These are phyloP conservation scores for Isurus oxyrinchus DNA, from an alignment of 2,113 vertebrate species.

Conservation along the genomic window DNA sequence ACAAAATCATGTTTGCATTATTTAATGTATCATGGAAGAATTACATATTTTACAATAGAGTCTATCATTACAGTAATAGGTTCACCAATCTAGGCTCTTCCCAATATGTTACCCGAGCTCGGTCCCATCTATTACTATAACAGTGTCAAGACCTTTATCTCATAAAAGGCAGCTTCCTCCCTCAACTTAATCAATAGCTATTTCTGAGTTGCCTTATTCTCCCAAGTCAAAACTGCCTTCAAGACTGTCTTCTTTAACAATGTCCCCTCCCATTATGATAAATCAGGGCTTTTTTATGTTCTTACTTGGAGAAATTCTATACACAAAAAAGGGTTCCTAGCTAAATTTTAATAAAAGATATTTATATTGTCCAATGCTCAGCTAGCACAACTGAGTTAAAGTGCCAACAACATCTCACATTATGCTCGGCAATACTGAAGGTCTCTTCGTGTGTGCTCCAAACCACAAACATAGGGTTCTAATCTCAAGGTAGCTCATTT, in stretches of 20 bases:
- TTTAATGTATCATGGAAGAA: not conserved
- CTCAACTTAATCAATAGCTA: conserved; percentile 28
- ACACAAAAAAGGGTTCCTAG: not conserved
- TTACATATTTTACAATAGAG: not conserved
- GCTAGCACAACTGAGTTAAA: not conserved
- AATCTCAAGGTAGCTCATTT: not conserved
- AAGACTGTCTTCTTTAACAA: not conserved
- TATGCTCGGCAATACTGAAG: not conserved
- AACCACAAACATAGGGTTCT: not conserved
- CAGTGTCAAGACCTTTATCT: conserved; percentile 26
- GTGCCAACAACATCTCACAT: not conserved
- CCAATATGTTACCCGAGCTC: not conserved
- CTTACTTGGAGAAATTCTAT: not conserved
- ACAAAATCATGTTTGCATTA: not conserved
- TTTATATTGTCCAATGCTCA: not conserved
- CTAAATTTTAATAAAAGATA: not conserved
- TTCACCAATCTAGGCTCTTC: not conserved
- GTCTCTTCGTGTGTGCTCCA: not conserved
- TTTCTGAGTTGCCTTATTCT: conserved; percentile 17
- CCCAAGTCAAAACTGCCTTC: conserved; percentile 26
- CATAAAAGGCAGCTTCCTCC: conserved; percentile 28
- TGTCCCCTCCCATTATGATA: not conserved
- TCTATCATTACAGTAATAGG: not conserved
- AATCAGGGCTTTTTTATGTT: not conserved
- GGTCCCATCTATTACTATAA: not conserved